Evolutionary conservation across 2,888 invertebrate genomes (phyloP).

Genomic region (Lissocephala sabroskyi): DNA sequence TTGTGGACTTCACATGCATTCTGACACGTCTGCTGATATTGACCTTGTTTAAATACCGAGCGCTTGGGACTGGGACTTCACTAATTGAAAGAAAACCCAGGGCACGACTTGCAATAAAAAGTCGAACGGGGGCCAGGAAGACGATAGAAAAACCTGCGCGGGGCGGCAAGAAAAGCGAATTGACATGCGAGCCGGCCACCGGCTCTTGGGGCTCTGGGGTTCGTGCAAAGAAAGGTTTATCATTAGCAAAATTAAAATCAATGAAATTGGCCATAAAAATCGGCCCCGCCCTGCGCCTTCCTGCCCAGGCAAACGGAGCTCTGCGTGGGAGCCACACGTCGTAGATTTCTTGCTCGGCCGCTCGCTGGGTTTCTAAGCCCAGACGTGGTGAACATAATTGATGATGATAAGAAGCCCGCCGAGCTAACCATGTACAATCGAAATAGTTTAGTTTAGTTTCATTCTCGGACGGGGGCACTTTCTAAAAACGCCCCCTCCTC

Average conservation of each 20-base stretch:
- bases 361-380: conserved; percentile 5
- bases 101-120: conserved; percentile 34
- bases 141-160: conserved; percentile 2
- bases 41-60: conserved; percentile 69
- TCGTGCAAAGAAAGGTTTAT: conserved; percentile 56
- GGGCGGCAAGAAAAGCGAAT: conserved; percentile 38
- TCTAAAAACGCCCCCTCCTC: too few species aligned
- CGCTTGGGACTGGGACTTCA: conserved; percentile 7
- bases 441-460: conserved; percentile 51
- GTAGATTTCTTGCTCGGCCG: conserved; percentile 6
- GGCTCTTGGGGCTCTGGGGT: conserved; percentile 1
- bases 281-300: conserved; percentile 29
- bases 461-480: background rate
- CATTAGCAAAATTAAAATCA: conserved; percentile 62
- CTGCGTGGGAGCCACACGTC: conserved; percentile 41
- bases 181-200: conserved; percentile 32
- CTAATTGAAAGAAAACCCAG: conserved; percentile 46
- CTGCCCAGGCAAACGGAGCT: background rate
- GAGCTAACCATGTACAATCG: too few species aligned
- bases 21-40: conserved; percentile 69
- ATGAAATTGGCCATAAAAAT: conserved; percentile 60
- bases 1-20: conserved; percentile 43
- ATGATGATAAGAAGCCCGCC: conserved; percentile 36
- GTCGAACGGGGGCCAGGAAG: conserved; percentile 22
- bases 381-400: conserved; percentile 58